Evolutionary conservation across 2,888 invertebrate genomes (phyloP).

Genomic region (Lissonota sp.): DNA sequence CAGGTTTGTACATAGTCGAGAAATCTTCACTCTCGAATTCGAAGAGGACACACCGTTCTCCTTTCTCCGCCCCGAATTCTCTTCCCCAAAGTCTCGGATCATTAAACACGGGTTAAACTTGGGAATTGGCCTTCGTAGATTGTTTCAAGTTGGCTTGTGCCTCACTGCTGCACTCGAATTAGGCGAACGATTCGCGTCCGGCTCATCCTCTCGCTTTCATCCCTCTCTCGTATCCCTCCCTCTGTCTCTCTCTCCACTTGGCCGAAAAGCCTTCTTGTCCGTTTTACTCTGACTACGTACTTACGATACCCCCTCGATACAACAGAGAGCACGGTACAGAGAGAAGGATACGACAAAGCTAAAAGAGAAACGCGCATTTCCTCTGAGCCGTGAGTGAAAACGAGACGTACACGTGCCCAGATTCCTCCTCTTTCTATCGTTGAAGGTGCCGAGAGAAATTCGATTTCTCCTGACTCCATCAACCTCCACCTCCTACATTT

Average conservation of each 20-base stretch:
- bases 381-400: constrained; percentile 50
- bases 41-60: constrained; percentile 1
- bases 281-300: constrained; percentile 2
- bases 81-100: constrained; percentile 49
- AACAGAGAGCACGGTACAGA: constrained; percentile 26
- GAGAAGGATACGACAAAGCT: constrained; percentile 3
- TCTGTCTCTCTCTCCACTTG: not conserved
- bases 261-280: constrained; percentile 11
- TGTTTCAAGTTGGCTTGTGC: constrained; percentile 61
- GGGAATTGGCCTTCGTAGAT: constrained; percentile 63
- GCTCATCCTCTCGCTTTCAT: constrained; percentile 8
- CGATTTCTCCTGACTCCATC: constrained; percentile 16
- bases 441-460: constrained; percentile 1
- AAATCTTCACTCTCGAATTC: constrained; percentile 56
- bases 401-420: constrained; percentile 41
- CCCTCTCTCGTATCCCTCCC: not conserved
- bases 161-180: constrained; percentile 56
- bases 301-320: constrained; percentile 22
- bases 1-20: constrained; percentile 31
- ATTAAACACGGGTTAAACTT: constrained; percentile 64
- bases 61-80: not conserved
- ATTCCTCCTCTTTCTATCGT: constrained; percentile 13
- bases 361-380: constrained; percentile 47
- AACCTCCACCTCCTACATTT: constrained; percentile 51
- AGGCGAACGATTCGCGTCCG: constrained; percentile 53